Evolutionary conservation across 2,888 invertebrate species (phyloP).

Genomic region (Cryptosula pallasiana): DNA sequence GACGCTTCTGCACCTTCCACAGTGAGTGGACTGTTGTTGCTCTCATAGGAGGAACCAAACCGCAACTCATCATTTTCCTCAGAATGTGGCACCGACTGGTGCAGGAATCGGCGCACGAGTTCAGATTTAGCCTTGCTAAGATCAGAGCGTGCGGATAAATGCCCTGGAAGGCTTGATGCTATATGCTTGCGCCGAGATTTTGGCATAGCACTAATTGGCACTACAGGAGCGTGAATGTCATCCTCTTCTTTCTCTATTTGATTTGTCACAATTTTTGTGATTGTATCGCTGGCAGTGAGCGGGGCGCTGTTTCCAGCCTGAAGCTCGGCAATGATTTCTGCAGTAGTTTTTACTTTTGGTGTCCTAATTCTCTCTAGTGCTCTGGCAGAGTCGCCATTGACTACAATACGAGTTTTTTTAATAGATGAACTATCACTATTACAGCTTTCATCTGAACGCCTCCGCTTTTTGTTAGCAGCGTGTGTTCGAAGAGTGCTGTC

Average conservation of each 20-base stretch:
- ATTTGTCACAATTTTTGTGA: slow-evolving; percentile 44
- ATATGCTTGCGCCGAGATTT: slow-evolving; percentile 37
- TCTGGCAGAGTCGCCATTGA: slow-evolving; percentile 58
- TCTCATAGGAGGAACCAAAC: not conserved
- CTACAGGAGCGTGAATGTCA: slow-evolving; percentile 33
- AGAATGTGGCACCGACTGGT: not conserved
- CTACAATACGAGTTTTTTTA: not conserved
- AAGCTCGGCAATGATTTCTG: slow-evolving; percentile 73
- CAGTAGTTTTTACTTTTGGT: slow-evolving; percentile 68
- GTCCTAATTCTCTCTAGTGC: slow-evolving; percentile 38
- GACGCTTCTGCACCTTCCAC: not conserved
- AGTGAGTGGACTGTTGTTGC: not conserved
- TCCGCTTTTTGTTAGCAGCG: slow-evolving; percentile 31
- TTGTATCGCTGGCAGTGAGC: slow-evolving; percentile 33
- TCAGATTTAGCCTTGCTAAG: slow-evolving; percentile 51
- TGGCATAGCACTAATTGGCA: slow-evolving; percentile 43
- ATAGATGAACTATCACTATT: not conserved
- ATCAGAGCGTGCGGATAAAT: slow-evolving; percentile 31
- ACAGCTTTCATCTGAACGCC: slow-evolving; percentile 25
- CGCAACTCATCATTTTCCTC: not conserved
- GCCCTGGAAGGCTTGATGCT: slow-evolving; percentile 28
- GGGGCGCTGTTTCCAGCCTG: slow-evolving; percentile 54
- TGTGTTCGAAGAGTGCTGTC: slow-evolving; percentile 27
- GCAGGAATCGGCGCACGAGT: slow-evolving; percentile 38
- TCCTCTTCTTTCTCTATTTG: slow-evolving; percentile 43